Evolutionary conservation across 2,888 invertebrate species (phyloP), one percentile per base, ranked within the genome.

Genomic region (Nebria brevicollis): DNA sequence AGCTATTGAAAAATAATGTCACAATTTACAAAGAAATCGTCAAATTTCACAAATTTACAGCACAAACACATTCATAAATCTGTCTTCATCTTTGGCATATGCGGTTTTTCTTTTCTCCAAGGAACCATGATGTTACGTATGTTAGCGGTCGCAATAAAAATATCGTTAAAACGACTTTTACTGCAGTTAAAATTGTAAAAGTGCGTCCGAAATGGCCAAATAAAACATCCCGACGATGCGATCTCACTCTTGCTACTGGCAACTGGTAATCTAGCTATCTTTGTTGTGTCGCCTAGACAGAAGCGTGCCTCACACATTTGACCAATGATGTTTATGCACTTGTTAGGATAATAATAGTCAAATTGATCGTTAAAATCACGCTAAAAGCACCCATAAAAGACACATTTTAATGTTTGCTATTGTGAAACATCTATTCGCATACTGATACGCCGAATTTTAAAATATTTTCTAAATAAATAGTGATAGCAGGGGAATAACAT

Each of bases 111-210:
- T 75, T 77, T 77, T 70, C 66, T 64, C 66, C 43, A 74, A 75
- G 72, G 74, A 74, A 75, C 72, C 20, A 41, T 74, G 66, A 73
- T 54, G 80, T 75, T 43, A 72, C 68, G 66, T 76, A 54, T 77
- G 74, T 80, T 15, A 74, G 78, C 75, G 78, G 88, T 88, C 87
- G 88, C 88, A 89, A 89, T 89, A 89, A 89, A 89, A 89, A 85
- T 86, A 86, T 86, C 89, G 88, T 89, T 89, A 89, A 89, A 89
- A 85, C 84, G 88, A 88, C 88, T 89, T 89, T 89, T 89, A 89
- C 87, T 87, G 87, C 88, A 88, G 87, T 89, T 89, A 88, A 89
- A 89, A 89, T 87, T 88, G 89, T 91, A 91, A 91, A 91, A 90
- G 90, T 90, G 87, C 85, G 85, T 86, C 86, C 86, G 86, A 86